Evolutionary conservation across 2,113 vertebrate genomes (phyloP).

Genomic region (Scatophagus argus): DNA sequence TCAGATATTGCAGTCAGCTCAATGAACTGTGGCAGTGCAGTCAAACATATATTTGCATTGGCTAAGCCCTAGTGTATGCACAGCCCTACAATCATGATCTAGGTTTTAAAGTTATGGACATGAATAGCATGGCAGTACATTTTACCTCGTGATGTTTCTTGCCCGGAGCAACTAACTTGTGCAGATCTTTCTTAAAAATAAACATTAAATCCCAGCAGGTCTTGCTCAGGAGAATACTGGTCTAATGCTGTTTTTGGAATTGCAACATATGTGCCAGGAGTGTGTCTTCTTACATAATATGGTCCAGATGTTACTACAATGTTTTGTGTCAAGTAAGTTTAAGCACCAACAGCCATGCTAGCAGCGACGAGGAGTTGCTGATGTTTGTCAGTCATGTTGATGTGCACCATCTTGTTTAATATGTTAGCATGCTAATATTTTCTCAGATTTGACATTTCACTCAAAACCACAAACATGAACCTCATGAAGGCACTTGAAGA

Average conservation of each 20-base stretch:
- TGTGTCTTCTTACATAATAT: constrained; percentile 29
- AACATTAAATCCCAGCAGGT: constrained; percentile 20
- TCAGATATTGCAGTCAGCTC: constrained; percentile 32
- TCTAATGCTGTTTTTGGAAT: background rate
- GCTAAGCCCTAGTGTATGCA: constrained; percentile 22
- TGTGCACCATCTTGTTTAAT: background rate
- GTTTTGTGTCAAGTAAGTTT: constrained; percentile 16
- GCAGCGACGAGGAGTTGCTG: too few species aligned
- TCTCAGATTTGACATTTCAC: background rate
- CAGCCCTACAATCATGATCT: constrained; percentile 26
- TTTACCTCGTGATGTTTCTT: constrained; percentile 25
- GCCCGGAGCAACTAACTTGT: constrained; percentile 13
- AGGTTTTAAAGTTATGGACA: constrained; percentile 39
- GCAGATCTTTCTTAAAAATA: constrained; percentile 12
- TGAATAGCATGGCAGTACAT: constrained; percentile 31
- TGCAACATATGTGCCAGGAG: constrained; percentile 19
- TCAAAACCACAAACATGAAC: constrained; percentile 19
- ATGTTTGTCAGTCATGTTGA: too few species aligned
- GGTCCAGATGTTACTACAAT: constrained; percentile 37
- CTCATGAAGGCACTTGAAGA: background rate
- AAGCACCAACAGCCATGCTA: background rate
- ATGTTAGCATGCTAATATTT: background rate
- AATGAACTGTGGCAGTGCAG: constrained; percentile 7
- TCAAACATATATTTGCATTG: constrained; percentile 48
- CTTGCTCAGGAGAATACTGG: constrained; percentile 11